These are phyloP conservation scores for Melolontha melolontha DNA, from an alignment of 2,888 invertebrate genomes.

Conservation along the genomic window DNA sequence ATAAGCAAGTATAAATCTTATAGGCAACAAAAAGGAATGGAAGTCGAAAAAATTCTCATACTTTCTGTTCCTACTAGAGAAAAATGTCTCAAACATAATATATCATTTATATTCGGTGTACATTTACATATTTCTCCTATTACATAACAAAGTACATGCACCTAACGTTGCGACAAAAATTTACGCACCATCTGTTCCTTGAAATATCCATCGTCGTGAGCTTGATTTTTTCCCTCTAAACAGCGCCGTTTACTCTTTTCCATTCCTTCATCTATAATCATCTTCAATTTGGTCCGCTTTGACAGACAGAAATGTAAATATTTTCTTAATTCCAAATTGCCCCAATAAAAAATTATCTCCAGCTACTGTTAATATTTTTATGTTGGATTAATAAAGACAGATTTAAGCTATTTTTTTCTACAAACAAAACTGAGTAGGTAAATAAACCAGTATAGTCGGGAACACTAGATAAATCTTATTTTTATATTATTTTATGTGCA, in stretches of 20 bases:
- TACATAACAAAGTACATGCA: conserved; percentile 40
- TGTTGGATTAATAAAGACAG: conserved; percentile 28
- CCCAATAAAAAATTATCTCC: conserved; percentile 23
- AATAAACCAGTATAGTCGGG: background rate
- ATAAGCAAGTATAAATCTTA: conserved; percentile 27
- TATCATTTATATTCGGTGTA: conserved; percentile 36
- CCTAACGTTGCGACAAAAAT: conserved; percentile 38
- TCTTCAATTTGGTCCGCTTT: conserved; percentile 20
- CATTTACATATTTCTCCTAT: conserved; percentile 41
- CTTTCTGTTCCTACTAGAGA: conserved; percentile 4
- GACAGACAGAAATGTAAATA: conserved; percentile 35
- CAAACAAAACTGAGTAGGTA: conserved; percentile 13
- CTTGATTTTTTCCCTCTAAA: conserved; percentile 16
- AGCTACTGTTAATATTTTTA: conserved; percentile 24
- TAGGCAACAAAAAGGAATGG: conserved; percentile 24
- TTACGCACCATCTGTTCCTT: conserved; percentile 37
- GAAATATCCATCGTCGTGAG: conserved; percentile 36
- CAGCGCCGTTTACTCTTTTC: conserved; percentile 4
- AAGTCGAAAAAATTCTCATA: conserved; percentile 24
- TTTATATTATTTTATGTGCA: no score
- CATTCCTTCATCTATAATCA: conserved; percentile 26
- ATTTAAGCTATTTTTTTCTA: conserved; percentile 12
- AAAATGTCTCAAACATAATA: conserved; percentile 24
- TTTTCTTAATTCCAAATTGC: conserved; percentile 22
- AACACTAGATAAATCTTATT: no score